Conservation (phyloP, 2,888 invertebrate species). For the Phaedon cochleariae region DNA sequence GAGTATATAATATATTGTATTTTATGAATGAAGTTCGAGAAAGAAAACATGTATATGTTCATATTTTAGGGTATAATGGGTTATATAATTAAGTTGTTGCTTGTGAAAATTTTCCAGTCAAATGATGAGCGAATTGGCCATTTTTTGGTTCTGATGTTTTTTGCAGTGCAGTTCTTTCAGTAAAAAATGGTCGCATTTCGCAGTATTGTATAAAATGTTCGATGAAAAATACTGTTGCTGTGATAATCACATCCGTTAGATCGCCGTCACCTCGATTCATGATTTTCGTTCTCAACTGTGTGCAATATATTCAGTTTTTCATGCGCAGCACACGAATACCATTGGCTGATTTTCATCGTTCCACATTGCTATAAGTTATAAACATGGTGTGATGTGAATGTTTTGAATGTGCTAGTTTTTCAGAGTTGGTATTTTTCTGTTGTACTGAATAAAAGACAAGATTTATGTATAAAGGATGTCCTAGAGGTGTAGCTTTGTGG, state of each 20-base stretch:
- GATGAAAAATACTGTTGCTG: conserved; percentile 59
- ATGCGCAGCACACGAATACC: neutral
- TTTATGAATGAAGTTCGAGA: conserved; percentile 24
- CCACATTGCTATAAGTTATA: neutral
- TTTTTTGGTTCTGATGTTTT: conserved; percentile 16
- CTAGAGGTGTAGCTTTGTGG: too few relatives aligned
- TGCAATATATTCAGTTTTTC: conserved; percentile 1
- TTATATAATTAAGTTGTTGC: conserved; percentile 25
- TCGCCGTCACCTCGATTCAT: conserved; percentile 14
- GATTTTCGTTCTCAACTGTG: neutral
- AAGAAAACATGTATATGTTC: conserved; percentile 6
- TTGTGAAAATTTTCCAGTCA: conserved; percentile 17
- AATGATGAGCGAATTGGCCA: conserved; percentile 12
- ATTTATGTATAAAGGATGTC: too few relatives aligned
- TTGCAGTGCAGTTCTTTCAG: neutral
- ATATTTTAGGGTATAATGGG: conserved; percentile 19
- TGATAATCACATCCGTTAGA: conserved; percentile 54
- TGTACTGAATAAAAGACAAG: neutral
- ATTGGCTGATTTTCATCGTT: neutral
- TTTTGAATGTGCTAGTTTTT: conserved; percentile 4
- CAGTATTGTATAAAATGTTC: conserved; percentile 23
- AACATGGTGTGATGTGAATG: neutral
- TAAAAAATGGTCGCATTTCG: conserved; percentile 17
- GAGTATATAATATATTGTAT: conserved; percentile 24
- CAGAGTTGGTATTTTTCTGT: neutral